Evolutionary conservation across 2,113 vertebrate genomes (phyloP).

Genomic region (Panurus biarmicus): DNA sequence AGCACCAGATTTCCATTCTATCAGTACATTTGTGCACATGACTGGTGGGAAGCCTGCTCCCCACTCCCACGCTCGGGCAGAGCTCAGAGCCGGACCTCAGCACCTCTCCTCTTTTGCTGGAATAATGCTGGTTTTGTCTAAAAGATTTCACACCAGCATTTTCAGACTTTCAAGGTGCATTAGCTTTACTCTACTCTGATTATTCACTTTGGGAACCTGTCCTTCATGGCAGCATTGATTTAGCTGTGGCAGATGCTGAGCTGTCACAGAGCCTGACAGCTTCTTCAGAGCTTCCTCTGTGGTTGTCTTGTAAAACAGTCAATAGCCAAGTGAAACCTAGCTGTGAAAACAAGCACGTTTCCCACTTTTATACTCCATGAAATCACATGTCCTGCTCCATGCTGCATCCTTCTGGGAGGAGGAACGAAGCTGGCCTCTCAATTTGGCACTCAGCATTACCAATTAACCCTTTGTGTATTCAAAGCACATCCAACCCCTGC

Average conservation of each 20-base stretch:
- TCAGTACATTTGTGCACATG: neutral
- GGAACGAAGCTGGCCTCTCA: neutral
- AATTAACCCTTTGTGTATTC: neutral
- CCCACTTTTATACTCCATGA: neutral
- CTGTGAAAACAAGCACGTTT: neutral
- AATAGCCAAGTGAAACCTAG: neutral
- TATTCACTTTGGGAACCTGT: neutral
- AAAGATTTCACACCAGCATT: neutral
- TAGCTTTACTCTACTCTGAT: neutral
- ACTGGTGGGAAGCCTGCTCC: neutral
- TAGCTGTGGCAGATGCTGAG: slow-evolving; percentile 23
- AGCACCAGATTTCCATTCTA: neutral
- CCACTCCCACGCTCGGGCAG: neutral
- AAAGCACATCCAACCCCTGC: neutral
- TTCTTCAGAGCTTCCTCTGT: neutral
- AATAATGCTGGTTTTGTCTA: neutral
- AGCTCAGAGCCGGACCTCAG: neutral
- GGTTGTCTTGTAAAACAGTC: neutral
- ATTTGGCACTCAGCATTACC: neutral
- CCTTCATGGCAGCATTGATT: neutral
- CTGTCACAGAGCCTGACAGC: neutral
- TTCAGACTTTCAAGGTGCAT: neutral
- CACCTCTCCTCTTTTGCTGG: neutral
- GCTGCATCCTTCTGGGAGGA: neutral
- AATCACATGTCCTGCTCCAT: neutral